Base-by-base conservation (phyloP, 2,888 invertebrate genomes). In the Hololepta plana region DNA sequence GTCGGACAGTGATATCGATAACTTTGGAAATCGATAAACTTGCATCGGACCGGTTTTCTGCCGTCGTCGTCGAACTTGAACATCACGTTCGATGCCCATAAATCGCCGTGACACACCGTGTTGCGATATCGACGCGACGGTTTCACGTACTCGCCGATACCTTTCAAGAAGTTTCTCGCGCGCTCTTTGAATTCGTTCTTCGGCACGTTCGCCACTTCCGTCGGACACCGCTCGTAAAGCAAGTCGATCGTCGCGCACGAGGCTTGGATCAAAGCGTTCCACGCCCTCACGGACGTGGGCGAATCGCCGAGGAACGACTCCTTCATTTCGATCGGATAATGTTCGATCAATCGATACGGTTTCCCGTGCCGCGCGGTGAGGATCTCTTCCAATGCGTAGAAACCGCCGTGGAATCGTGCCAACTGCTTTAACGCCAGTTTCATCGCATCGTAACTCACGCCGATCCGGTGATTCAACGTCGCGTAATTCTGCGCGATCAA, bases 61-160 rank as follows among this genome's bases (percentile, higher is more conserved):
- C n/a, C n/a, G n/a, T n/a, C 38, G 34, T 33, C 40, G 44, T 33
- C 34, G 19, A 31, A 32, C 29, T 43, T 42, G 10, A 57, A 55
- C 44, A 61, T 45, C 0, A 58, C 31, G 34, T 61, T 61, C 28
- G 57, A 58, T 0, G 53, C 45, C 60, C 60, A 60, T 10, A 59
- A 38, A 39, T 61, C 60, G 3, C 52, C 58, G 32, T 61, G 60
- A 7, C 42, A 41, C 2, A 59, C 37, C 0, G 52, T 49, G 34
- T 60, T 60, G 4, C 42, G 37, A 31, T 44, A 57, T 25, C 41
- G 46, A 3, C 32, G 27, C 0, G 58, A 59, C 1, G 53, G 45
- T 32, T 46, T 40, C 1, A 38, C 42, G 7, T 49, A 37, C 12
- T 48, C 39, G 4, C 24, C 24, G 24, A 37, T 34, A 6, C 32